Conservation (phyloP, 2,888 invertebrate genomes). For the Luperina testacea region DNA sequence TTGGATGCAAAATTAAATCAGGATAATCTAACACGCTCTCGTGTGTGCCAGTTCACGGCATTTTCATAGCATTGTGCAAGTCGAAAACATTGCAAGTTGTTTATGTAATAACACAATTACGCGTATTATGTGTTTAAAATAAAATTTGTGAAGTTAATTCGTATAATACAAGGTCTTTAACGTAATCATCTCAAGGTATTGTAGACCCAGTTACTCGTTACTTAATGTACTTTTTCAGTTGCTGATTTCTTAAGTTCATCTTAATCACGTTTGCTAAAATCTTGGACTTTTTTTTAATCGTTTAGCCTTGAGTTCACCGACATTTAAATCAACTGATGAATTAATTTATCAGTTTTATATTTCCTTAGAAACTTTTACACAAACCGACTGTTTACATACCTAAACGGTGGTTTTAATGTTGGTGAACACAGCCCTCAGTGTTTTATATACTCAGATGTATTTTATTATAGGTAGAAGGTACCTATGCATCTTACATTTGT, state of each 20-base stretch:
- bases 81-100: conserved; percentile 47
- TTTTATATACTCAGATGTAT: neutral
- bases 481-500: neutral
- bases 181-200: conserved; percentile 36
- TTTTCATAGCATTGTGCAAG: conserved; percentile 59
- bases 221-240: neutral
- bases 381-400: neutral
- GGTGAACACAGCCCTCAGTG: neutral
- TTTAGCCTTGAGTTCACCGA: neutral
- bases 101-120: conserved; percentile 57
- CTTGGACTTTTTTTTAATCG: neutral
- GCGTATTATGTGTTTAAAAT: conserved; percentile 54
- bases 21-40: conserved; percentile 50
- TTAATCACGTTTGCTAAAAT: neutral
- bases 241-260: conserved; percentile 14
- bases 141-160: conserved; percentile 45
- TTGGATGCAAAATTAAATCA: conserved; percentile 57
- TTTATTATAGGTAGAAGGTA: neutral
- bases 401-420: neutral
- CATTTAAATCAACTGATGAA: neutral
- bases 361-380: neutral
- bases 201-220: conserved; percentile 4
- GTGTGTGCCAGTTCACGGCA: conserved; percentile 51
- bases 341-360: neutral
- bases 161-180: conserved; percentile 34